Evolutionary conservation across 2,888 invertebrate species (phyloP), one percentile per base, ranked within the genome.

Genomic region (Mesorhabditis spiculigera): DNA sequence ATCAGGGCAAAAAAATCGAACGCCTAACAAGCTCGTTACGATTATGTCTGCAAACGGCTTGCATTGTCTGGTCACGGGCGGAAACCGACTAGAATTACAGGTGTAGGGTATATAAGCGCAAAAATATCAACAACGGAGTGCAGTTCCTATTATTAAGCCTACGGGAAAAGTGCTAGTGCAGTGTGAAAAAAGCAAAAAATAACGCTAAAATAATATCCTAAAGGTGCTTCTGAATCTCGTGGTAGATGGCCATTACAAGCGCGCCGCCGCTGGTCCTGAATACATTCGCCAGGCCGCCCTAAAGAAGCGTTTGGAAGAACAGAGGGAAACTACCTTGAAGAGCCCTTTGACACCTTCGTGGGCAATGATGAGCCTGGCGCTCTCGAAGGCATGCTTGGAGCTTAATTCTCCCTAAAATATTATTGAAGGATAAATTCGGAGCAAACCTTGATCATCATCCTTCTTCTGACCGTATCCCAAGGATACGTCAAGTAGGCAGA

Each of bases 391-490:
- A 13, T 43, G 42, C 16, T 16, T 42, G 3, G 43, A 65, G 42
- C 0, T n/a, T 13, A 43, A 16, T 10, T 65, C 65, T 8, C 44
- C 43, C 42, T 43, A 43, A 4, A 65, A 43, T 16, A 63, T 8
- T 8, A 63, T 16, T 63, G 16, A 63, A 63, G 16, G 16, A 8
- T n/a, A 63, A 8, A 63, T 63, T 8, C 6, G 8, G 16, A 63
- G 28, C 93, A 93, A 81, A 94, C 94, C 90, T 95, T 95, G 94
- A 96, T 95, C 95, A 96, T 96, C 95, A 96, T 95, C 88, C 95
- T 92, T 90, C 95, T 91, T 87, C 95, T 91, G 72, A 89, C 85
- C 92, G 95, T 95, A 89, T 95, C 95, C 90, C 95, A 93, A 86
- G 95, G 95, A 90, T 95, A 95, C 45, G 95, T 95, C 66, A 80